Percentiles rank a stretch among this genome's conserved stretches.
phyloP scores from a whole-genome alignment of 2,113 vertebrate species.

The Indicator indicator region DNA sequence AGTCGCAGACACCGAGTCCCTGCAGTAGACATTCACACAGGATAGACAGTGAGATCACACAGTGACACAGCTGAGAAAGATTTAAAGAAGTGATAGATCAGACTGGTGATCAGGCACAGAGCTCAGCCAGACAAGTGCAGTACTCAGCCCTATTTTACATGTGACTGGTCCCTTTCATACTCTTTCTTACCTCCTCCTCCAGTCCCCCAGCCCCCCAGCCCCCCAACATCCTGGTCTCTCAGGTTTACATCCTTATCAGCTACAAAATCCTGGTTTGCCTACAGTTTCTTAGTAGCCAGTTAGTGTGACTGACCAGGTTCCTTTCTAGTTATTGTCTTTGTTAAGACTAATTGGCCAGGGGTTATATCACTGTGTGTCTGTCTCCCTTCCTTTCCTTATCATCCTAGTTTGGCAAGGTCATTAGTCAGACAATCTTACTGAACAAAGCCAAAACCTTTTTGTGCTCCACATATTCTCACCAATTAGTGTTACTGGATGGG shows the following conservation, averaged over 20 bases:
- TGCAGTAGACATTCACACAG: not conserved
- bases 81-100: not conserved
- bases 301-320: not conserved
- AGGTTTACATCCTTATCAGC: not conserved
- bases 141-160: not conserved
- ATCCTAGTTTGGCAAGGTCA: not conserved
- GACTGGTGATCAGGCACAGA: fast-evolving
- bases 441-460: not conserved
- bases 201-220: fast-evolving
- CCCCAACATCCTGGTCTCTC: not conserved
- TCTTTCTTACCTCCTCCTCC: fast-evolving
- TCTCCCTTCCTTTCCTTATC: not conserved
- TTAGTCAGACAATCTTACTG: not conserved
- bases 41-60: not conserved
- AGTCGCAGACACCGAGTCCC: not conserved
- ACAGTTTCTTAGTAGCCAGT: not conserved
- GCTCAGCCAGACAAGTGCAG: not conserved
- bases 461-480: not conserved
- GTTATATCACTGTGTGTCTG: not conserved
- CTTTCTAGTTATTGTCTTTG: not conserved
- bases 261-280: not conserved
- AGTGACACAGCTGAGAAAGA: not conserved
- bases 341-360: not conserved
- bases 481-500: not conserved
- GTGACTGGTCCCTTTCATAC: not conserved